Evolutionary conservation across 2,888 invertebrate genomes (phyloP).

Genomic region (Urechis unicinctus): DNA sequence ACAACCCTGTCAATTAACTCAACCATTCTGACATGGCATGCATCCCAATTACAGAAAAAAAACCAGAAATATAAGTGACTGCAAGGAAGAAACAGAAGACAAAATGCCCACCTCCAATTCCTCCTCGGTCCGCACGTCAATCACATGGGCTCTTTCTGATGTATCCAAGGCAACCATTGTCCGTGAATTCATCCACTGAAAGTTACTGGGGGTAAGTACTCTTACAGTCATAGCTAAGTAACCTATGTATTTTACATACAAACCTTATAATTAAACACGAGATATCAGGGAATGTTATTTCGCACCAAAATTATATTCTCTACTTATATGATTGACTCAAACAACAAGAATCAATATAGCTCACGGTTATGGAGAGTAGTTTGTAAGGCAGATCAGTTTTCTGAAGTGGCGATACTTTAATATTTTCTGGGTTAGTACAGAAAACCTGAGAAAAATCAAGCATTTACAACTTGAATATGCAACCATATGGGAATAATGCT

Average conservation of each 20-base stretch:
- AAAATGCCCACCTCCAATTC: conserved; percentile 65
- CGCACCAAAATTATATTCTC: background rate
- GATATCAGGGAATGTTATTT: background rate
- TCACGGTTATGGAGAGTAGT: conserved; percentile 59
- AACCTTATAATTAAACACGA: too few relatives aligned
- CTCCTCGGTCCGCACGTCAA: conserved; percentile 82
- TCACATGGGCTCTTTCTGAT: conserved; percentile 75
- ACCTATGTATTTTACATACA: too few relatives aligned
- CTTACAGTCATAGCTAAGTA: too few relatives aligned
- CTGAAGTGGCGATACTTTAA: conserved; percentile 55
- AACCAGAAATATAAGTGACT: background rate
- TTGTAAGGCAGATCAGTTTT: conserved; percentile 68
- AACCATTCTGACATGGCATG: background rate
- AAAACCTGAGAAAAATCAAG: conserved; percentile 44
- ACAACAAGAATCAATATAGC: background rate
- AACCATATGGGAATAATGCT: too few relatives aligned
- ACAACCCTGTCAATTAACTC: background rate
- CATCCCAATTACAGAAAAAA: too few relatives aligned
- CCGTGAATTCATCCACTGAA: conserved; percentile 76
- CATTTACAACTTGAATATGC: too few relatives aligned
- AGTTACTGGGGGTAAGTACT: conserved; percentile 1
- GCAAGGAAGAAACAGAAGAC: background rate
- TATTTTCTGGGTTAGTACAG: conserved; percentile 40
- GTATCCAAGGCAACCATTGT: conserved; percentile 80
- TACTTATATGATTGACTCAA: too few relatives aligned